Evolutionary conservation across 2,113 vertebrate genomes (phyloP), one percentile per base, ranked within the genome.

Genomic region (rat (Rattus norvegicus)): DNA sequence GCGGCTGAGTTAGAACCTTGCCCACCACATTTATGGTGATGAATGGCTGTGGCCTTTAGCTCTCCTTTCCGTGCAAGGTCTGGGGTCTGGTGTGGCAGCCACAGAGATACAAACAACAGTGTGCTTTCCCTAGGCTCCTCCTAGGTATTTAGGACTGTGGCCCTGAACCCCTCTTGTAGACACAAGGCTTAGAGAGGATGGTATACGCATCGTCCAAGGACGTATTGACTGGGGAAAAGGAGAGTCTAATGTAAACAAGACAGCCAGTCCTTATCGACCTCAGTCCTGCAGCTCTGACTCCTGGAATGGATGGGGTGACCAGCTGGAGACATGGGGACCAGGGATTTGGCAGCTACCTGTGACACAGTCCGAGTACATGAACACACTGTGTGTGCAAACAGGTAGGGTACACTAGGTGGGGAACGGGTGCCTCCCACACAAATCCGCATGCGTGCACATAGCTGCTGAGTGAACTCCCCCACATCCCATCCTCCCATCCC

Each of bases 241-340:
- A n/a, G 89, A 85, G 24, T 61, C 70, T 30, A 5, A 76, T 28
- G 30, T 19, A 43, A 30, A 30, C 3, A 0, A 6, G 80, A 8
- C 52, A 88, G 67, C 39, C 79, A 39, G 63, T 59, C 22, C 39
- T 12, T 16, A 0, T 52, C 19, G 26, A 14, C 17, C n/a, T 10
- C 2, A 0, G 61, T 56, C 4, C 0, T 1, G 0, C 12, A 10
- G 36, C 14, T 19, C 47, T 22, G 61, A n/a, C 91, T 79, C 65
- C 61, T 17, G 3, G 43, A 36, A 2, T 1, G 36, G 69, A 24
- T 7, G 22, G 56, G 67, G 28, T 7, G 3, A 8, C 33, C 0
- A 19, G 49, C n/a, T 52, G 54, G 67, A 73, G 79, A 84, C n/a
- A 28, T 1, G 49, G 26, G 43, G 28, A 20, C 52, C 28, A 77